Evolutionary conservation across 2,797 vertebrate genomes (phyloP), one percentile per base, ranked within the genome.

Genomic region (Enteromius argenteus): DNA sequence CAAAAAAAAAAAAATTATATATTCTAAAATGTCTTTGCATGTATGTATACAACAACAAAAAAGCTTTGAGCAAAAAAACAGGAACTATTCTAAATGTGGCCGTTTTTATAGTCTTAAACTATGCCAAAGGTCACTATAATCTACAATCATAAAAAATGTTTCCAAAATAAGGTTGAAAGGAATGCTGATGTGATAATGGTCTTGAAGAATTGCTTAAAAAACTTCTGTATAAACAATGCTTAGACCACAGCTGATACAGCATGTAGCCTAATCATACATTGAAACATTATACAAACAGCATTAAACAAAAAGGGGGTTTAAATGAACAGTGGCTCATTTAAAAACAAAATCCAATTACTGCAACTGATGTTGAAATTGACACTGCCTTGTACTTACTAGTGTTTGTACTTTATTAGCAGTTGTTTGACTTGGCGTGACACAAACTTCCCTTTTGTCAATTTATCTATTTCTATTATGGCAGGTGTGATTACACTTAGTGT

Each of bases 131-230:
- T 82, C 44, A 73, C 11, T 64, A 19, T 17, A 74, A 27, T 37
- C 80, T 62, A 32, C 6, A 35, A 23, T 49, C 53, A 32, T 19
- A n/a, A 46, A 72, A 27, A 14, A 42, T 15, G 3, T 37, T 49
- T 6, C 4, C 27, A 17, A 15, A 35, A 42, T 60, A 42, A 44
- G 21, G 49, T 51, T 39, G 30, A 51, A 46, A 82, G 69, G 69
- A 82, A 74, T 82, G 80, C 49, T 11, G 68, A 46, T 73, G 30
- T 46, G 68, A 72, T 69, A 60, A 58, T 1, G 42, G 17, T 81
- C 27, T 23, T 37, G 4, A 27, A 14, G 14, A 49, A 37, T 2
- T 49, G 19, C 5, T 32, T 64, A 5, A 72, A 60, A 23, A 51
- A 64, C 42, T 19, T 44, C 39, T 51, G 32, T 37, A 80, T 46